A percentile compares a stretch with the other conserved stretches of the same genome.
These are phyloP conservation scores for Isotomurus palustris DNA, from an alignment of 2,888 invertebrate species.

Conservation along the genomic window DNA sequence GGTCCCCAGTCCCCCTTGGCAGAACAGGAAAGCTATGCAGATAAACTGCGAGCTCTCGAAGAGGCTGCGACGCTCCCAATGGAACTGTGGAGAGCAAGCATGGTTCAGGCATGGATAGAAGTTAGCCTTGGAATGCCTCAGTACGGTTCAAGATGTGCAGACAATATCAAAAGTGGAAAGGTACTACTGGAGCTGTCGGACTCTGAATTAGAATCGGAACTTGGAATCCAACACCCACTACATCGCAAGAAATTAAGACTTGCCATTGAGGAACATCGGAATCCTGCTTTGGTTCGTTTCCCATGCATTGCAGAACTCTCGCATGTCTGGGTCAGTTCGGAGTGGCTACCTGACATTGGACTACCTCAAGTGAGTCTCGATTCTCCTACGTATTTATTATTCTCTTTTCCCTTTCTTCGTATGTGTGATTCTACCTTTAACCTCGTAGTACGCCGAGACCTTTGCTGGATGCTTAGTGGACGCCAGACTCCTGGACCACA, in stretches of 20 bases:
- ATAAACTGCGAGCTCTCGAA: conserved; percentile 69
- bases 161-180: conserved; percentile 93
- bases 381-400: no score
- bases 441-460: conserved; percentile 72
- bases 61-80: conserved; percentile 74
- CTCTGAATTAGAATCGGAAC: conserved; percentile 80
- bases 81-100: conserved; percentile 86
- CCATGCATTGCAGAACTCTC: conserved; percentile 80
- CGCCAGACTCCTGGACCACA: conserved; percentile 84
- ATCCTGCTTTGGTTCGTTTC: conserved; percentile 80
- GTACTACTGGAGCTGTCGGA: conserved; percentile 88
- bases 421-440: not conserved
- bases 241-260: conserved; percentile 87
- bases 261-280: conserved; percentile 86
- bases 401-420: no score
- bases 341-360: conserved; percentile 88
- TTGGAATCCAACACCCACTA: conserved; percentile 87
- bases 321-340: conserved; percentile 89
- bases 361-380: conserved; percentile 62
- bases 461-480: conserved; percentile 87
- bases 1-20: conserved; percentile 57
- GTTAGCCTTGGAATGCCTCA: conserved; percentile 91
- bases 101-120: conserved; percentile 91
- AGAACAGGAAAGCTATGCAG: conserved; percentile 65
- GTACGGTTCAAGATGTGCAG: conserved; percentile 72